A percentile compares a stretch with the other conserved stretches of the same genome.
Evolutionary conservation across 2,113 vertebrate genomes (phyloP).

Genomic region (Grantiella picta): DNA sequence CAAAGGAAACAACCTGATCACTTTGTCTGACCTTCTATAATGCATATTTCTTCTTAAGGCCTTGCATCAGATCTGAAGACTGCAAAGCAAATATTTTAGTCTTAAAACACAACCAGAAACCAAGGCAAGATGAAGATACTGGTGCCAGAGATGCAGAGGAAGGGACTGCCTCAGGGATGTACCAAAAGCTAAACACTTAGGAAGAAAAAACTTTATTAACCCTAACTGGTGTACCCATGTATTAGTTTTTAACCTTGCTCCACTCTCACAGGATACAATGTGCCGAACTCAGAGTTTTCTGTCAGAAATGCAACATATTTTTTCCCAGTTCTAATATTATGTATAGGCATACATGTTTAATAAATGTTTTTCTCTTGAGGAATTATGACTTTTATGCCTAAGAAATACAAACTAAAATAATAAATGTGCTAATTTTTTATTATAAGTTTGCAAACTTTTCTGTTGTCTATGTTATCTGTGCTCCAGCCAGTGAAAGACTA

Average conservation of each 20-base stretch:
- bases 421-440: not conserved
- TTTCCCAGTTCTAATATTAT: not conserved
- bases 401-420: not conserved
- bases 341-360: not conserved
- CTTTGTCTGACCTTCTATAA: not conserved
- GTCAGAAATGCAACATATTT: not conserved
- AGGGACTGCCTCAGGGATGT: not conserved
- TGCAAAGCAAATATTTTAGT: not conserved
- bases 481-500: not conserved
- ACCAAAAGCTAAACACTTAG: not conserved
- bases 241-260: not conserved
- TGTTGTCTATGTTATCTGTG: not conserved
- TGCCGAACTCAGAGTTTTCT: not conserved
- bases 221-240: accelerated
- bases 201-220: not conserved
- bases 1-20: not conserved
- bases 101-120: not conserved
- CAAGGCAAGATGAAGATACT: not conserved
- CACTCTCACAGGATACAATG: not conserved
- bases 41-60: not conserved
- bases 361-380: not conserved
- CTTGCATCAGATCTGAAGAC: not conserved
- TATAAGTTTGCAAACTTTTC: not conserved
- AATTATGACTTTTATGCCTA: not conserved
- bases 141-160: not conserved